Base-by-base conservation (phyloP, 1,140 invertebrate species). In the Polyergus mexicanus region DNA sequence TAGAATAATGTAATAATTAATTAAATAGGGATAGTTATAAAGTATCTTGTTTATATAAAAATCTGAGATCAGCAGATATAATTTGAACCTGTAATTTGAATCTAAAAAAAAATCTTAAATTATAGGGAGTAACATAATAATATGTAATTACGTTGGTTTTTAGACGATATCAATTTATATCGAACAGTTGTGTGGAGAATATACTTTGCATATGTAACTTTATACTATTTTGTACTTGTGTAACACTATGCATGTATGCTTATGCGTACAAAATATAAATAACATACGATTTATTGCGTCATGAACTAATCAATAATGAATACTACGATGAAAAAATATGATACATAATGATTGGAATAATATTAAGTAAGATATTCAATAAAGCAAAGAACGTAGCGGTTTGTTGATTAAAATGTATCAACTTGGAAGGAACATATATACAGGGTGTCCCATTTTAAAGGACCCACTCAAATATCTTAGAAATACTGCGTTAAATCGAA, bases 1-100 rank as follows among this genome's bases (percentile, higher is more conserved):
- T 22, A 66, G 8, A 41, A 69, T 5, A 13, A 68, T 10, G 4
- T 22, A 22, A 51, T 32, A 44, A 13, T 1, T 44, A 11, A 44
- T 11, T 2, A 44, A 44, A 11, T 32, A 32, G 32, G 3, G 35
- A 66, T 13, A 8, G n/a, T 8, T 8, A 22, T 19, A 28, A 28
- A 6, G 22, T 3, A 22, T n/a, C 5, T 19, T 72, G 28, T 11
- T 71, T 32, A 71, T 32, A 71, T 8, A 13, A 71, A 71, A n/a
- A 19, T 32, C 3, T 32, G 25, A 47, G 25, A 51, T 11, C 2
- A 4, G 8, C 6, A 19, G 7, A 51, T 8, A 10, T 51, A 32
- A 72, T 54, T 72, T 72, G 44, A 68, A 44, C 8, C 16, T 54
- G 5, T 22, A 58, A 58, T 75, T 58, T 25, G 13, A 58, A 58